These are phyloP conservation scores for Serrognathus titanus DNA, from an alignment of 2,888 invertebrate species.

Conservation along the genomic window DNA sequence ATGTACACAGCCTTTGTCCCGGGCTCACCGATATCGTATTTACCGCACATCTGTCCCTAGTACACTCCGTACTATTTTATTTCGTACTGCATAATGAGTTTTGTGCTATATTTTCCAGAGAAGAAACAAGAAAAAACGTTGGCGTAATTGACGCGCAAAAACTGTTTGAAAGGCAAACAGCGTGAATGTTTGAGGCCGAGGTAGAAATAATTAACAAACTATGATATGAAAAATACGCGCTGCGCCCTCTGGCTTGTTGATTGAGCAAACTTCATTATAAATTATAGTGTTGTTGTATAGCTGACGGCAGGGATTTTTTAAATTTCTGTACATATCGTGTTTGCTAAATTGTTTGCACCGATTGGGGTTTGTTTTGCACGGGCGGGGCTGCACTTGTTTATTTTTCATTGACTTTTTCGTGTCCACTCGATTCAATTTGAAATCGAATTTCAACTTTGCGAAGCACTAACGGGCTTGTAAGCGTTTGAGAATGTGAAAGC, in stretches of 20 bases:
- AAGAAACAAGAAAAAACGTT: too few species aligned
- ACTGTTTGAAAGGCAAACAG: conserved; percentile 13
- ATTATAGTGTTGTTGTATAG: conserved; percentile 46
- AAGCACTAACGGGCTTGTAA: too few species aligned
- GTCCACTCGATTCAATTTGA: too few species aligned
- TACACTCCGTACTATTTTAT: conserved; percentile 9
- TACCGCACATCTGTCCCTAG: conserved; percentile 46
- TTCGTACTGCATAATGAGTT: neutral
- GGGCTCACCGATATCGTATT: conserved; percentile 48
- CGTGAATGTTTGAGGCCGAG: conserved; percentile 17
- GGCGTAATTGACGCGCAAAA: conserved; percentile 1
- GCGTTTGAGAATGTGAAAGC: too few species aligned
- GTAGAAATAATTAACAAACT: conserved; percentile 25
- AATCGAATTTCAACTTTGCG: too few species aligned
- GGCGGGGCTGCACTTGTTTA: too few species aligned
- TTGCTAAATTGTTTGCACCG: conserved; percentile 29
- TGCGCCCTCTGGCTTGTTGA: conserved; percentile 40
- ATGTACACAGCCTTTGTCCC: conserved; percentile 51
- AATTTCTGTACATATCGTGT: conserved; percentile 42
- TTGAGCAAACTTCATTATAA: conserved; percentile 47
- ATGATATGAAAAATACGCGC: conserved; percentile 39
- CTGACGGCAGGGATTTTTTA: conserved; percentile 45
- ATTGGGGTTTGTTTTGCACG: conserved; percentile 16
- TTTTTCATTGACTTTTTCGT: too few species aligned
- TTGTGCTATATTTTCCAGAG: neutral